Base-by-base conservation (phyloP, 2,113 vertebrate genomes). In the Formicarius rufipectus region DNA sequence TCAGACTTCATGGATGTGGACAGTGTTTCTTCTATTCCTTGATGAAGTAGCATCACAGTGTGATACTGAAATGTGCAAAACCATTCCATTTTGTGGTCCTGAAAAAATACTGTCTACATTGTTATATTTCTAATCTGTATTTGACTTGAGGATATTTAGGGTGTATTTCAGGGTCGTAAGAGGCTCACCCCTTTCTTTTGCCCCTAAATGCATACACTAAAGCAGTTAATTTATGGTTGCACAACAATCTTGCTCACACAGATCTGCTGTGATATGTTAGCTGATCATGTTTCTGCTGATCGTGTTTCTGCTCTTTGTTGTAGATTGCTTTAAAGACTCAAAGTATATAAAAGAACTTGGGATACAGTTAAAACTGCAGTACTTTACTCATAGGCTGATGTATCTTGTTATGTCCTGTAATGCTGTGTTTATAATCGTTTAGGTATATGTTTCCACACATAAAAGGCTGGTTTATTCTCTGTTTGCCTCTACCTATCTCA, bases 1-100 rank as follows among this genome's bases (percentile, higher is more conserved):
- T 75, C 39, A 35, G 21, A 23, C 22, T 82, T 66, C 28, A 2
- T 55, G 2, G 2, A 16, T 3, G 5, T 27, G 37, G 52, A 33
- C 8, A 4, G 7, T 1, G 0, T 28, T 78, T 37, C 9, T 60
- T 78, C 72, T 76, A 9, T 31, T 60, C 37, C 37, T 50, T 45
- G 30, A 53, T 0, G 14, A 64, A 10, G 9, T 9, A 1, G 21
- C 3, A 4, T 63, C 31, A 21, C 18, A 44, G 5, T 12, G 4
- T 60, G 4, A n/a, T 63, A 44, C 0, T 83, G 53, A 42, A 73
- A 47, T 10, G 14, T 62, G 30, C 23, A 72, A 47, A 91, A 20
- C 12, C 19, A 1, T 39, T 89, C 68, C 2, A 1, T 66, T 47
- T 40, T 60, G 19, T 27, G 16, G 6, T 42, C 40, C 52, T 59